Evolutionary conservation across 2,797 vertebrate genomes (phyloP).

Genomic region (Crenichthys baileyi): DNA sequence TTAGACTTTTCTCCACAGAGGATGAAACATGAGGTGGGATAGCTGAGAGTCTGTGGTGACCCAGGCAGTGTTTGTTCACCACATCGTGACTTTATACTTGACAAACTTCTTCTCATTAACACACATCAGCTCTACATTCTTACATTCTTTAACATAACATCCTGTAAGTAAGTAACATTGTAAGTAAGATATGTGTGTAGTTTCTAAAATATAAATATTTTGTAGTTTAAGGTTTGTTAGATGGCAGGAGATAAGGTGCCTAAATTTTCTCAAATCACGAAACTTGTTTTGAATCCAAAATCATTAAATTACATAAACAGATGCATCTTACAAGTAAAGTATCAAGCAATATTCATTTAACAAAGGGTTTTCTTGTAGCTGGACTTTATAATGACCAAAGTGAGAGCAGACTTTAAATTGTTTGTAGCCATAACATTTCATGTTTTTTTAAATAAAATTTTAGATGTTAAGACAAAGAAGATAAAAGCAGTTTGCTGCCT

Average conservation of each 20-base stretch:
- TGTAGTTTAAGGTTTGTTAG: too few species aligned
- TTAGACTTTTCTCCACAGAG: constrained; percentile 59
- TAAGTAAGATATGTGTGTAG: not conserved
- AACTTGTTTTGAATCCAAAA: too few species aligned
- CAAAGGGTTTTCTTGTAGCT: not conserved
- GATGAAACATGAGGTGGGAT: constrained; percentile 63
- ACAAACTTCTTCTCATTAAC: not conserved
- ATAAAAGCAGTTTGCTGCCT: not conserved
- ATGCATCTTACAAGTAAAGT: not conserved
- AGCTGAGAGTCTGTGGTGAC: constrained; percentile 29
- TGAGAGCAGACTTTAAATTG: not conserved
- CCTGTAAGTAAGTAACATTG: not conserved
- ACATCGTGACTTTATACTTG: constrained; percentile 8
- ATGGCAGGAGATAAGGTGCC: too few species aligned
- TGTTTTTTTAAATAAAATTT: not conserved
- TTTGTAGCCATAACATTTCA: not conserved
- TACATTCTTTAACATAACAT: not conserved
- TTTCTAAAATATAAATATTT: not conserved
- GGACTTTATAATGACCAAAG: not conserved
- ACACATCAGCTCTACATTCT: not conserved
- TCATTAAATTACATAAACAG: not conserved
- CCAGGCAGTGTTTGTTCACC: constrained; percentile 8
- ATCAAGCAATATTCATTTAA: not conserved
- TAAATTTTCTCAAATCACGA: too few species aligned
- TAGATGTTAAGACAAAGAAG: not conserved